A percentile compares a stretch with the other conserved stretches of the same genome.
Conservation (phyloP, 2,888 invertebrate species). For the Poecilobothrus nobilitatus region DNA sequence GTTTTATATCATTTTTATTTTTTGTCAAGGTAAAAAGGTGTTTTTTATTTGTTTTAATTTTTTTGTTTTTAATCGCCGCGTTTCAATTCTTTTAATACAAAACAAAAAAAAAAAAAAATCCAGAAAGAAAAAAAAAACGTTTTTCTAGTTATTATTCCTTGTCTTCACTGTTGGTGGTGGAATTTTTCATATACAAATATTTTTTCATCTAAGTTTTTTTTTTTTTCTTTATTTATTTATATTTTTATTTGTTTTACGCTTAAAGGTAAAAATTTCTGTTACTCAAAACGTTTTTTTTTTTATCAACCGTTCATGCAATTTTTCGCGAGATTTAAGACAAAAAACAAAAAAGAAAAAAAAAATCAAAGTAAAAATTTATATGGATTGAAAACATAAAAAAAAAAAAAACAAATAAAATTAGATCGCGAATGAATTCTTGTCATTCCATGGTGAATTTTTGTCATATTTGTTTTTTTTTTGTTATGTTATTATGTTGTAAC, state of each 20-base stretch:
- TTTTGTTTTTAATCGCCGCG: no score
- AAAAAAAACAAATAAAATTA: not conserved
- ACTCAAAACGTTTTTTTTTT: no score
- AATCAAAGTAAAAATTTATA: no score
- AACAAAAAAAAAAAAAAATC: no score
- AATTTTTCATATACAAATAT: not conserved
- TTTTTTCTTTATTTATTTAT: not conserved
- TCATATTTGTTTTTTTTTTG: not conserved
- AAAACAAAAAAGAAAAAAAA: no score
- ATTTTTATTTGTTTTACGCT: not conserved
- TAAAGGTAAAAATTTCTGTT: not conserved
- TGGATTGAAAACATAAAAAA: not conserved
- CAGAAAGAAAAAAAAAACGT: no score
- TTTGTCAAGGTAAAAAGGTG: constrained; percentile 4
- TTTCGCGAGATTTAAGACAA: no score
- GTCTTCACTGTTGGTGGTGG: not conserved
- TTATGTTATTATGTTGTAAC: no score
- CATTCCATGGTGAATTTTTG: not conserved
- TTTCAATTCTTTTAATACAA: no score
- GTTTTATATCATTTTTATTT: not conserved
- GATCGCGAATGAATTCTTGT: not conserved
- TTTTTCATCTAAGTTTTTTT: not conserved
- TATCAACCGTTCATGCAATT: no score
- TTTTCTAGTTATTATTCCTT: not conserved
- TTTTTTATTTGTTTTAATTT: not conserved